These are phyloP conservation scores for Poecile atricapillus DNA, from an alignment of 2,113 vertebrate species.

Conservation along the genomic window DNA sequence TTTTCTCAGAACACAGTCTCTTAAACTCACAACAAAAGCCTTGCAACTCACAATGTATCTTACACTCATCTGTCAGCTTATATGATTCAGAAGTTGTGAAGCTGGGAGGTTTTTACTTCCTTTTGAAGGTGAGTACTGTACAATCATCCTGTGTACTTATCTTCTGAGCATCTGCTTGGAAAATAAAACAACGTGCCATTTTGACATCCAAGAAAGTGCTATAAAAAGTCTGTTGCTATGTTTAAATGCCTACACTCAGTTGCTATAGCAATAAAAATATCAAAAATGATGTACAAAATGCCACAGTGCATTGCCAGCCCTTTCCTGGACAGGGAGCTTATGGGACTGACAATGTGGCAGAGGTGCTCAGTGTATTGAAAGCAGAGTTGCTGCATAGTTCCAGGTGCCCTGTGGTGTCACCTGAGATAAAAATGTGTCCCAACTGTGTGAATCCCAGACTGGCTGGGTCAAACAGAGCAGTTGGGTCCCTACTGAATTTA, in stretches of 20 bases:
- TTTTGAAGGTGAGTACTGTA: not conserved
- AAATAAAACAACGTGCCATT: slow-evolving; percentile 61
- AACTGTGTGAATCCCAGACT: not conserved
- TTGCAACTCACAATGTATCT: not conserved
- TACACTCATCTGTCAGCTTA: not conserved
- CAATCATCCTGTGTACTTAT: slow-evolving; percentile 37
- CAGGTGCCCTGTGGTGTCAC: not conserved
- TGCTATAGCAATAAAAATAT: slow-evolving; percentile 68
- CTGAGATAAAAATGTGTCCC: not conserved
- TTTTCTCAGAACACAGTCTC: not conserved
- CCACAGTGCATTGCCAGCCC: slow-evolving; percentile 11
- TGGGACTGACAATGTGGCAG: not conserved
- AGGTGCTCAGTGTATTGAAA: not conserved
- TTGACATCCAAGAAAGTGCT: slow-evolving; percentile 60
- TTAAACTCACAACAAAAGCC: not conserved
- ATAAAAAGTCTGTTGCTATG: slow-evolving; percentile 70
- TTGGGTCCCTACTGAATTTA: not conserved
- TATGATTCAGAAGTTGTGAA: not conserved
- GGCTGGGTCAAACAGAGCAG: not conserved
- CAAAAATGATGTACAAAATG: slow-evolving; percentile 6
- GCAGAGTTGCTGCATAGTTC: not conserved
- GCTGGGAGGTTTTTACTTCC: not conserved
- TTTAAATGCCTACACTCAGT: slow-evolving; percentile 64
- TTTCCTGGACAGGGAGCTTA: slow-evolving; percentile 30
- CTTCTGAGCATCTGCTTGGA: slow-evolving; percentile 54